Evolutionary conservation across 2,797 vertebrate species (phyloP).

Genomic region (Manis crassicaudata): DNA sequence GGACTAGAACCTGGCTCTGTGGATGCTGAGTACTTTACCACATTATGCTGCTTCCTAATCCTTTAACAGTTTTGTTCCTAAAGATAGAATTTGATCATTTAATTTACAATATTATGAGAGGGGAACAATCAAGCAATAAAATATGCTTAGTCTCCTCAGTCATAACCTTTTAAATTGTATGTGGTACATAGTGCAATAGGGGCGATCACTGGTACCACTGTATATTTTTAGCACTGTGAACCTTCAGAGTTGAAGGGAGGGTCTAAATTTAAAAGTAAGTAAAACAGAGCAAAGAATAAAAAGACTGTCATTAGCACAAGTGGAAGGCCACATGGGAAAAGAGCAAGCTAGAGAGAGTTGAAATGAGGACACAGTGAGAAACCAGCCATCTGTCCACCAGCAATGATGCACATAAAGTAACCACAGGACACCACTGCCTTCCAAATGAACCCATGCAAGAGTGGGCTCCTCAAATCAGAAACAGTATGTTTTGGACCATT

Average conservation of each 20-base stretch:
- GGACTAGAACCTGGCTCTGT: not conserved
- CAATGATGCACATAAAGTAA: slow-evolving; percentile 53
- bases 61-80: slow-evolving; percentile 26
- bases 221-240: not conserved
- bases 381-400: slow-evolving; percentile 69
- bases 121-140: not conserved
- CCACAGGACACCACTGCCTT: not conserved
- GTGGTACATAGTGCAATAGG: not conserved
- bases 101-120: not conserved
- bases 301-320: slow-evolving; percentile 72
- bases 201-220: not conserved
- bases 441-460: slow-evolving; percentile 38
- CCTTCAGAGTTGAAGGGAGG: not conserved
- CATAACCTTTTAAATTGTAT: not conserved
- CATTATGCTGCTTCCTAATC: not conserved
- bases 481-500: not conserved
- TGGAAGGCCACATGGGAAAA: slow-evolving; percentile 76
- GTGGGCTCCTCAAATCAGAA: not conserved
- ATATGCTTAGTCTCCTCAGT: not conserved
- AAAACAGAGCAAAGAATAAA: slow-evolving; percentile 69
- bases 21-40: not conserved
- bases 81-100: slow-evolving; percentile 43
- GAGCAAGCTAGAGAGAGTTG: slow-evolving; percentile 62
- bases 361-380: slow-evolving; percentile 73
- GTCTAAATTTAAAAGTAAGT: slow-evolving; percentile 43